These are phyloP conservation scores for Drosophila cognata DNA, from an alignment of 2,888 invertebrate species.

Conservation along the genomic window DNA sequence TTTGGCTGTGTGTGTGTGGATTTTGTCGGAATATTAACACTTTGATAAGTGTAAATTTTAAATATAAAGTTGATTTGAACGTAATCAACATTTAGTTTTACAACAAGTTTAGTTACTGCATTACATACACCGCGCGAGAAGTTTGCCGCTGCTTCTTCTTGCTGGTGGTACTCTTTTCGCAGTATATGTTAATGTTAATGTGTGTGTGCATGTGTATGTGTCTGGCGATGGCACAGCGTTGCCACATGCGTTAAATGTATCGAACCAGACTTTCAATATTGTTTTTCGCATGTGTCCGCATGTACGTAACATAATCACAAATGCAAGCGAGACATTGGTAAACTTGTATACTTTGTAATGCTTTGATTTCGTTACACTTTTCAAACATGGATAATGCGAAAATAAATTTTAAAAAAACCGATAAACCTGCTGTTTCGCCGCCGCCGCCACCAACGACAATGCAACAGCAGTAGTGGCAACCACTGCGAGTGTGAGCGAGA, in stretches of 20 bases:
- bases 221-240: slow-evolving; percentile 54
- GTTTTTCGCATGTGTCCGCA: slow-evolving; percentile 20
- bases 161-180: slow-evolving; percentile 63
- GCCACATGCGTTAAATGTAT: slow-evolving; percentile 56
- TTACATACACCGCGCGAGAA: slow-evolving; percentile 65
- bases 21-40: slow-evolving; percentile 8
- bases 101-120: slow-evolving; percentile 48
- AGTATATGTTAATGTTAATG: slow-evolving; percentile 31
- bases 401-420: slow-evolving; percentile 28
- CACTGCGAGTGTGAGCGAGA: slow-evolving; percentile 49
- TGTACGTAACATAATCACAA: slow-evolving; percentile 23
- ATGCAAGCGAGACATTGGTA: not conserved
- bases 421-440: slow-evolving; percentile 46
- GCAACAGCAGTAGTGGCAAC: slow-evolving; percentile 48
- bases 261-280: slow-evolving; percentile 44
- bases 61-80: slow-evolving; percentile 7
- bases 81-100: slow-evolving; percentile 19
- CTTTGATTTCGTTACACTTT: slow-evolving; percentile 21
- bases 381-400: slow-evolving; percentile 27
- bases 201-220: slow-evolving; percentile 34
- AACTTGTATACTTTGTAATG: not conserved
- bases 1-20: not conserved
- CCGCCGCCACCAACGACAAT: slow-evolving; percentile 34
- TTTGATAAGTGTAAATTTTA: not conserved
- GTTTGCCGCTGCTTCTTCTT: slow-evolving; percentile 73